Evolutionary conservation across 2,797 vertebrate genomes (phyloP).

Genomic region (Podargus strigoides): DNA sequence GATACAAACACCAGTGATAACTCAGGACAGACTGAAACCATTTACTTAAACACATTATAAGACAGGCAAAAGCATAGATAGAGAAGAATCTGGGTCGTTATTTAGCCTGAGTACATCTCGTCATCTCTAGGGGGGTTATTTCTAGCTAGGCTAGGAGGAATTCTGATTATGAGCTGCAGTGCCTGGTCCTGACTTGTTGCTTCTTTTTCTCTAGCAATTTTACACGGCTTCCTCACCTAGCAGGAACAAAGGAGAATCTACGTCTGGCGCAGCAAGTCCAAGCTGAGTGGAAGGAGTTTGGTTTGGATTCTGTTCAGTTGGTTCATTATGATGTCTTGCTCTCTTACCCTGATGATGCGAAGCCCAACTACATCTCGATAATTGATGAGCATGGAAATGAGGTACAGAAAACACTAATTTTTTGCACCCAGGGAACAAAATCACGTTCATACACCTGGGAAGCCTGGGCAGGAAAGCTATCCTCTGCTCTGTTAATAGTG

Average conservation of each 20-base stretch:
- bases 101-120: neutral
- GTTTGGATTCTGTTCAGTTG: slow-evolving; percentile 88
- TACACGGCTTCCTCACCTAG: slow-evolving; percentile 87
- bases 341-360: slow-evolving; percentile 89
- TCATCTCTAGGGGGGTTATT: neutral
- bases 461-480: neutral
- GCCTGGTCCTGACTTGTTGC: neutral
- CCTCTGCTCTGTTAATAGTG: neutral
- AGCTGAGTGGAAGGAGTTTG: slow-evolving; percentile 87
- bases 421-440: neutral
- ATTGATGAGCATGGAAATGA: slow-evolving; percentile 79
- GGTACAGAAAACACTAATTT: slow-evolving; percentile 70
- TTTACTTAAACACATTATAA: neutral
- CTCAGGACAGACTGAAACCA: neutral
- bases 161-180: neutral
- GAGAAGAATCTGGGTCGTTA: neutral
- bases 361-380: slow-evolving; percentile 90
- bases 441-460: neutral
- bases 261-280: slow-evolving; percentile 85
- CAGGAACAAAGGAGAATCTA: slow-evolving; percentile 88
- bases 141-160: neutral
- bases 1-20: neutral
- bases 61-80: neutral
- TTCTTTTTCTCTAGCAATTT: slow-evolving; percentile 81
- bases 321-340: slow-evolving; percentile 89